Conservation (phyloP, 2,113 vertebrate species). For the Cyphomyrus discorhynchus region DNA sequence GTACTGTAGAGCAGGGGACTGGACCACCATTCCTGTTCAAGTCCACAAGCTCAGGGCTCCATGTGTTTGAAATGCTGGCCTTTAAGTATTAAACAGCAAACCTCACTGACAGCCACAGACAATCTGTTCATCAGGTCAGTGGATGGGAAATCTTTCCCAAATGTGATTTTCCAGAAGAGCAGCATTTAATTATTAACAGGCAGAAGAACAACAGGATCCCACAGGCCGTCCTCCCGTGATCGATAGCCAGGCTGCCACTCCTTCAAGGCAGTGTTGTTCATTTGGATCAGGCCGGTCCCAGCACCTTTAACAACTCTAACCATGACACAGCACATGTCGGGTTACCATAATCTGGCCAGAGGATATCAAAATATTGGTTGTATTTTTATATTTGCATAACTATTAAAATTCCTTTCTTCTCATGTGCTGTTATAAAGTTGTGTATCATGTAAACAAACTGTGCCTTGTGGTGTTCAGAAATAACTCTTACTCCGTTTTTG, state of each 20-base stretch:
- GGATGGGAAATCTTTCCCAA: constrained; percentile 26
- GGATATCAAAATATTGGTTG: not conserved
- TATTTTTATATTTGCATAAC: not conserved
- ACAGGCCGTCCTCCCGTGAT: not conserved
- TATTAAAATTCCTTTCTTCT: not conserved
- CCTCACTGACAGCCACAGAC: constrained; percentile 30
- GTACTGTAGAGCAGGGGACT: not conserved
- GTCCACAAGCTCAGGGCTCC: constrained; percentile 26
- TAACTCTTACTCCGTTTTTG: too few species aligned
- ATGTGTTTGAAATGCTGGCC: constrained; percentile 48
- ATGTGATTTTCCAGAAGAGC: constrained; percentile 34
- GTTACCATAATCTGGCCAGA: not conserved
- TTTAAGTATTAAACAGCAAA: constrained; percentile 42
- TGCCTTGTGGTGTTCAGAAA: not conserved
- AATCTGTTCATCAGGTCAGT: constrained; percentile 37
- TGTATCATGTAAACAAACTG: not conserved
- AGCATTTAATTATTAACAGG: constrained; percentile 41
- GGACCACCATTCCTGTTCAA: constrained; percentile 2
- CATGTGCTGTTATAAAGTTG: not conserved
- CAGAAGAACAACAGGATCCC: constrained; percentile 25
- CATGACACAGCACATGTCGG: not conserved
- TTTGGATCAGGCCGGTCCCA: not conserved
- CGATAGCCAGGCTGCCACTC: not conserved
- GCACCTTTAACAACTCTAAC: not conserved
- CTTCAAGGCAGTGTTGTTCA: not conserved